phyloP scores from a whole-genome alignment of 2,888 invertebrate species.

The Melolontha melolontha region DNA sequence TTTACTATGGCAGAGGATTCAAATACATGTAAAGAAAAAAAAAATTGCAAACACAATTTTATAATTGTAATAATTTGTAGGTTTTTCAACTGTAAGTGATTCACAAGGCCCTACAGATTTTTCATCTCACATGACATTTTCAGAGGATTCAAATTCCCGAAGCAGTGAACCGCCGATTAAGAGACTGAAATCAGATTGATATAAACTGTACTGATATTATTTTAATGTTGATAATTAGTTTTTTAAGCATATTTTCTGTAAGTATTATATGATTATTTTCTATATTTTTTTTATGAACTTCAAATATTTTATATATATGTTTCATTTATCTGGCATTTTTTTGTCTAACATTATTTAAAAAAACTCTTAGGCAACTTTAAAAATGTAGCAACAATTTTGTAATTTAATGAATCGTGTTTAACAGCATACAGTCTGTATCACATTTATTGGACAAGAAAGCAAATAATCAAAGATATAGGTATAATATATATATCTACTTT shows the following conservation, averaged over 20 bases:
- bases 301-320: too few species aligned
- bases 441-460: too few species aligned
- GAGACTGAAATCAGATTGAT: conserved; percentile 82
- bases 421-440: too few species aligned
- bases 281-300: too few species aligned
- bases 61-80: conserved; percentile 64
- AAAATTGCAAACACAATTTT: conserved; percentile 8
- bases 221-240: conserved; percentile 1
- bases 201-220: conserved; percentile 19
- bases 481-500: too few species aligned
- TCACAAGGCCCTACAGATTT: conserved; percentile 90
- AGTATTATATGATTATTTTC: too few species aligned
- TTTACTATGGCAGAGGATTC: conserved; percentile 89
- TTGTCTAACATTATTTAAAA: too few species aligned
- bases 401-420: too few species aligned
- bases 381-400: too few species aligned
- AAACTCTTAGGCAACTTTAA: too few species aligned
- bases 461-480: too few species aligned
- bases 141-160: conserved; percentile 91
- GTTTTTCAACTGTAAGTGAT: conserved; percentile 91
- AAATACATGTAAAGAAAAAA: conserved; percentile 81
- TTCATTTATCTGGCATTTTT: too few species aligned
- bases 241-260: not conserved
- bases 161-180: conserved; percentile 84
- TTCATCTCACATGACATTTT: conserved; percentile 86